Base-by-base conservation (phyloP, 2,797 vertebrate species). In the Philypnodon macrostomus region DNA sequence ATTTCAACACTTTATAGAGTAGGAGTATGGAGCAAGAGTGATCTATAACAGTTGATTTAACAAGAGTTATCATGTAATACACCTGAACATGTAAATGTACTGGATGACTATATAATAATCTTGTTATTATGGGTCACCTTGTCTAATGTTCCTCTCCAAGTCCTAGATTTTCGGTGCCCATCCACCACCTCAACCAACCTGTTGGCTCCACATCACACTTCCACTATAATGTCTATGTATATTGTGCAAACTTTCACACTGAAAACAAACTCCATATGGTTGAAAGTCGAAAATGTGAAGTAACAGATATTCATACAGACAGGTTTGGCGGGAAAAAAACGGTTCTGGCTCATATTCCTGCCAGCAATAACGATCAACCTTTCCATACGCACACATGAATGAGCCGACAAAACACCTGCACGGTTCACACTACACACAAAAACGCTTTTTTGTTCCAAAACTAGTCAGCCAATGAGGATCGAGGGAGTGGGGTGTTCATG, bases 331-430 rank as follows among this genome's bases (percentile, higher is more conserved):
- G n/a, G n/a, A 34, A 27, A 1, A 37, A 19, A 18, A 7, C 1
- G 47, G 41, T 36, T 27, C 51, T 53, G 1, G 33, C 44, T 63
- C 6, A 16, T 50, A 52, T 44, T 58, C 39, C 48, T 44, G 40
- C 19, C 54, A 27, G 53, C 62, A 52, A 58, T 53, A 47, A 33
- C 44, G 11, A 56, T 1, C 39, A 32, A 27, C 21, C 58, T 17
- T 81, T 79, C 73, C 74, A 77, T 77, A 38, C 16, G 12, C 10
- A 10, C 39, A 44, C 27, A 44, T n/a, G 42, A 56, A 53, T 58
- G 75, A 58, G 54, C 73, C 78, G 76, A 71, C 53, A 41, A 56
- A 53, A 58, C 70, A 65, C 70, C 70, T 68, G 71, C 61, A 70
- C 58, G 38, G 47, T 17, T 18, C 53, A 34, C 51, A 38, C 57